A percentile compares a stretch with the other conserved stretches of the same genome.
Conservation (phyloP, 2,113 vertebrate genomes). For the Zapornia atra region DNA sequence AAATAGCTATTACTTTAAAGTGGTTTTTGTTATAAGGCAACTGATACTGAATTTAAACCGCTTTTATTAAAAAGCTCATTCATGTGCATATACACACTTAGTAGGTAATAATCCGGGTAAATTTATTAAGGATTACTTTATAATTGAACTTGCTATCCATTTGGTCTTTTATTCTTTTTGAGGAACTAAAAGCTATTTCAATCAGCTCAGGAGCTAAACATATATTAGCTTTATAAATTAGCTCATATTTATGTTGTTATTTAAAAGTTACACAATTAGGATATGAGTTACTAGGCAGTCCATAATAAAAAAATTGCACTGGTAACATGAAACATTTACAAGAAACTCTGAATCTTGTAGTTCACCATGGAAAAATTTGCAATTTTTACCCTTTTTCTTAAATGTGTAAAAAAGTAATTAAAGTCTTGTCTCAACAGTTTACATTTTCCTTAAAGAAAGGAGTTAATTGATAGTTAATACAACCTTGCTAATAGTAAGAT, state of each 20-base stretch:
- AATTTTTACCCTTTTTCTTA: neutral
- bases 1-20: neutral
- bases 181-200: conserved; percentile 9
- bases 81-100: neutral
- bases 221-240: neutral
- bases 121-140: conserved; percentile 28
- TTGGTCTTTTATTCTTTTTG: neutral
- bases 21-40: neutral
- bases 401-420: neutral
- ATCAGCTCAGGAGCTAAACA: neutral
- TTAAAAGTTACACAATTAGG: conserved; percentile 16
- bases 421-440: neutral
- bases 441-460: neutral
- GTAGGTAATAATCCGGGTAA: neutral
- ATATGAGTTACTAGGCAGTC: neutral
- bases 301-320: conserved; percentile 6
- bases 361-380: neutral
- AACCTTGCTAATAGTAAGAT: neutral
- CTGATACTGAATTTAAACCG: neutral
- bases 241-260: neutral
- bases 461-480: neutral
- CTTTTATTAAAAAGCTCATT: neutral
- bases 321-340: neutral
- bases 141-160: neutral
- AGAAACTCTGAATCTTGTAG: neutral